Evolutionary conservation across 1,140 invertebrate species (phyloP).

Genomic region (Aphis craccivora): DNA sequence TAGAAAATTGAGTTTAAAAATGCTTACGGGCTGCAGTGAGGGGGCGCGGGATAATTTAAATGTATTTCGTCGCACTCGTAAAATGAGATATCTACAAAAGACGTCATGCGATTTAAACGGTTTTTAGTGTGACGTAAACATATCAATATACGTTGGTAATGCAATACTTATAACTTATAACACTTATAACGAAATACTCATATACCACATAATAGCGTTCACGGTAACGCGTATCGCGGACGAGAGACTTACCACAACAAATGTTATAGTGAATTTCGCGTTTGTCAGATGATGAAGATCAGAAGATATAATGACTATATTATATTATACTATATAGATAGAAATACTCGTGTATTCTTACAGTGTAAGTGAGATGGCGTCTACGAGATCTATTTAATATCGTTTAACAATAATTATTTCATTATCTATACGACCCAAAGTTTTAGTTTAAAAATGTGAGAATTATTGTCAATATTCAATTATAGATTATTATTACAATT

Average conservation of each 20-base stretch:
- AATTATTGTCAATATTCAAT: too few relatives aligned
- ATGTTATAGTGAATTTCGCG: too few relatives aligned
- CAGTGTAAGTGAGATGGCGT: too few relatives aligned
- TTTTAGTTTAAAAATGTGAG: too few relatives aligned
- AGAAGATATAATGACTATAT: too few relatives aligned
- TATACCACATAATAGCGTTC: not conserved
- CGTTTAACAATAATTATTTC: too few relatives aligned
- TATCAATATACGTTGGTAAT: not conserved
- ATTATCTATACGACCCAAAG: too few relatives aligned
- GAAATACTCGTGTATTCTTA: too few relatives aligned
- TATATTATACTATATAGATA: too few relatives aligned
- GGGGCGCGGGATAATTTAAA: not conserved
- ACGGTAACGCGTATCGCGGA: not conserved
- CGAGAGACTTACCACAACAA: not conserved
- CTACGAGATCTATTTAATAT: too few relatives aligned
- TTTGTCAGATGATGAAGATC: too few relatives aligned
- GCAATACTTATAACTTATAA: not conserved
- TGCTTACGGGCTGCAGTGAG: not conserved
- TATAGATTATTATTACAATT: too few relatives aligned
- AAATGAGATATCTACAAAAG: not conserved
- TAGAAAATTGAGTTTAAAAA: not conserved
- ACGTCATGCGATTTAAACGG: not conserved
- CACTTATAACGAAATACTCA: not conserved
- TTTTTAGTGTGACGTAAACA: not conserved
- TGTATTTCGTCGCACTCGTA: not conserved